Base-by-base conservation (phyloP, 2,888 invertebrate genomes). In the Chrysodeixis includens region DNA sequence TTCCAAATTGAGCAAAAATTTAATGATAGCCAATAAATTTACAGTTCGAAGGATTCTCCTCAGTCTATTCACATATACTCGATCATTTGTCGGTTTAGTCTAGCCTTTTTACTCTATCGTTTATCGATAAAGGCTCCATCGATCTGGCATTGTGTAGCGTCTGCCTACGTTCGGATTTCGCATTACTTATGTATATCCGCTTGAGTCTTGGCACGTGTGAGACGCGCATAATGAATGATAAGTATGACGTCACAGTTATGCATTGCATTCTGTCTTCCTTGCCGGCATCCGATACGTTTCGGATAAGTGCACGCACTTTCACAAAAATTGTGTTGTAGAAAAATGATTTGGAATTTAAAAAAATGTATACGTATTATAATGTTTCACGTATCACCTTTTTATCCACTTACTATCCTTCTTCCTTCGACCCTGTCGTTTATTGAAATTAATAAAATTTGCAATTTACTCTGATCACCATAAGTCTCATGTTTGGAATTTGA, bases 271-370 rank as follows among this genome's bases (percentile, higher is more conserved):
- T 61, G 32, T 53, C 56, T 59, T 55, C 30, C 49, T 58, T 60
- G 66, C 62, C 54, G 67, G 74, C 66, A 71, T 76, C 71, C 76
- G 66, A 71, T 62, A 44, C 49, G 49, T 10, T 51, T 26, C n/a
- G 44, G 62, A 76, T 76, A 58, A 66, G 46, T 71, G 60, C 76
- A 76, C 66, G 72, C 30, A 65, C 65, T 56, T 71, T 40, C 35
- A 54, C 30, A 75, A 53, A 71, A 64, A 75, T 70, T 59, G 44
- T 69, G 62, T 63, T 57, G 8, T 46, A 51, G 35, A 4, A n/a
- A n/a, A 40, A 49, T 49, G 18, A 49, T 10, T 16, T 4, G 18
- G 20, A 20, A 20, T 12, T 18, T 9, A 46, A 18, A 16, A 46
- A 9, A 16, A n/a, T 35, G 2, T 10, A 10, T 35, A 32, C 32